Conservation (phyloP, 1,140 invertebrate genomes). For the Andrena cerasifolii region DNA sequence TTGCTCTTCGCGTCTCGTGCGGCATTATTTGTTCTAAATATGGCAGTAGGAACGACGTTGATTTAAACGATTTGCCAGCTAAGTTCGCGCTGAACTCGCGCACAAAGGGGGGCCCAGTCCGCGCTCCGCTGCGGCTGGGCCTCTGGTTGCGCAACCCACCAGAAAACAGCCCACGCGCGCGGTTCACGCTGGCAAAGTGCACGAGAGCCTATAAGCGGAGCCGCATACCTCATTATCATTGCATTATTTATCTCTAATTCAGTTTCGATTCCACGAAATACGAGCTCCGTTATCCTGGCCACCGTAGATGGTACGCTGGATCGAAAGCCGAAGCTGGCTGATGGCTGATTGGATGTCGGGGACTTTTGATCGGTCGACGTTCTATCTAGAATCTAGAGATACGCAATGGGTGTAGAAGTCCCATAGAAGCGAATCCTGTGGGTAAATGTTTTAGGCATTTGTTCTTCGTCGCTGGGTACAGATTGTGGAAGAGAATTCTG, state of each 20-base stretch:
- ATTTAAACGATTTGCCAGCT: background rate
- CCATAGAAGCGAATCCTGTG: too few species aligned
- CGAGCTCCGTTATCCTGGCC: conserved; percentile 21
- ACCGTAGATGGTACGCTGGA: background rate
- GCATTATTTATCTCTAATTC: conserved; percentile 42
- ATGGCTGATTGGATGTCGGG: background rate
- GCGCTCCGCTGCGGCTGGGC: background rate
- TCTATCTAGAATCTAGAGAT: too few species aligned
- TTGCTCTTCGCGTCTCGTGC: background rate
- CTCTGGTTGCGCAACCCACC: conserved; percentile 34
- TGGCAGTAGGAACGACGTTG: conserved; percentile 16
- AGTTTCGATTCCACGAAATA: conserved; percentile 15
- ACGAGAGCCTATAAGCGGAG: conserved; percentile 8
- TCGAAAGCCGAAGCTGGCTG: background rate
- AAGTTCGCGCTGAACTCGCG: background rate
- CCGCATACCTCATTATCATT: conserved; percentile 36
- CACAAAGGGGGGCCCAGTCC: conserved; percentile 3
- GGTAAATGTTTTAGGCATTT: too few species aligned
- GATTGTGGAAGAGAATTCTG: too few species aligned
- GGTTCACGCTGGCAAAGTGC: background rate
- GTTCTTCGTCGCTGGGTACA: too few species aligned
- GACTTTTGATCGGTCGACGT: too few species aligned
- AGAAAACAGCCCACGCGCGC: conserved; percentile 35
- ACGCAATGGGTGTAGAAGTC: too few species aligned
- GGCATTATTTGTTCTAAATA: conserved; percentile 30